Evolutionary conservation across 2,888 invertebrate species (phyloP).

Genomic region (Melinaea menophilus): DNA sequence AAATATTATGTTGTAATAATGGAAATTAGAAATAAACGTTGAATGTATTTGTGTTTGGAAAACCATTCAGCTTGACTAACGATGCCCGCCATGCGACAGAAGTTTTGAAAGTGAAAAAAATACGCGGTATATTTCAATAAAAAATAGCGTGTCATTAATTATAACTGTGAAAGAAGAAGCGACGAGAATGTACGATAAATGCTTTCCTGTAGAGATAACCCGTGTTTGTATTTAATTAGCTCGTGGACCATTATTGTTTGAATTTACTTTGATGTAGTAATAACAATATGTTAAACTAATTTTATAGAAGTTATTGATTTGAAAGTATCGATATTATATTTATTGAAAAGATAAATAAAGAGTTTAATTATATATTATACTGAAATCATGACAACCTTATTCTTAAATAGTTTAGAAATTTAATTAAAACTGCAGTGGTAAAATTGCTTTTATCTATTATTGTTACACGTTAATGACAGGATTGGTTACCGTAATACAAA

Average conservation of each 20-base stretch:
- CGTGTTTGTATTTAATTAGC: slow-evolving; percentile 39
- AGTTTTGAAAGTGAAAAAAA: slow-evolving; percentile 66
- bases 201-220: slow-evolving; percentile 53
- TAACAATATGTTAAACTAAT: neutral
- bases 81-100: slow-evolving; percentile 65
- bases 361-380: no score
- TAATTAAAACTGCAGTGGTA: no score
- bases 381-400: no score
- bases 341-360: no score
- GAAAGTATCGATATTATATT: no score
- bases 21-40: no score
- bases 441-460: no score
- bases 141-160: slow-evolving; percentile 74
- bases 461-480: no score
- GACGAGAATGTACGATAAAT: slow-evolving; percentile 67
- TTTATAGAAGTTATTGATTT: no score
- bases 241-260: slow-evolving; percentile 22
- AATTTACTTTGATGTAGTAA: neutral
- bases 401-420: no score
- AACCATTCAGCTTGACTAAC: slow-evolving; percentile 68
- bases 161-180: slow-evolving; percentile 68
- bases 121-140: slow-evolving; percentile 71
- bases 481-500: no score
- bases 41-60: slow-evolving; percentile 21
- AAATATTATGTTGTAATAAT: no score